phyloP scores from a whole-genome alignment of 2,888 invertebrate species.

The Chrysina gloriosa region DNA sequence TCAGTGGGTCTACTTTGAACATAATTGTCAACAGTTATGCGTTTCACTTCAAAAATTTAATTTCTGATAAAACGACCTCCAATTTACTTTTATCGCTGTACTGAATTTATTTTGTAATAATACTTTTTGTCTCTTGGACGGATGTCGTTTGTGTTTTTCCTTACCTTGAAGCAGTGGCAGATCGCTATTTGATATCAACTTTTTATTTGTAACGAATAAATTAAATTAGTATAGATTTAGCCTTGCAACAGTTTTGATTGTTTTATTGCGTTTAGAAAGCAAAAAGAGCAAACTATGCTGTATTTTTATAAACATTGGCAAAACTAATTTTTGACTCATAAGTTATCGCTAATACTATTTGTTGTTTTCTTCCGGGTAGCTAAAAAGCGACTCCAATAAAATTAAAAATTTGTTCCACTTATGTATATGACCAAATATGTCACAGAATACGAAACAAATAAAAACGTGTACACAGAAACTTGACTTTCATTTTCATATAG shows the following conservation, averaged over 20 bases:
- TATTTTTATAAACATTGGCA: too few relatives aligned
- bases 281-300: too few relatives aligned
- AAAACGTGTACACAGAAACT: not conserved
- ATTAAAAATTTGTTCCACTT: constrained; percentile 1
- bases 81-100: too few relatives aligned
- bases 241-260: too few relatives aligned
- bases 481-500: constrained; percentile 1
- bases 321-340: not conserved
- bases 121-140: too few relatives aligned
- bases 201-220: not conserved
- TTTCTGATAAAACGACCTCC: too few relatives aligned
- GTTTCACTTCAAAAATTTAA: too few relatives aligned
- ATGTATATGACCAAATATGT: not conserved
- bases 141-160: not conserved
- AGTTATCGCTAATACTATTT: not conserved
- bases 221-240: too few relatives aligned
- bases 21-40: too few relatives aligned
- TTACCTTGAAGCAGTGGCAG: not conserved
- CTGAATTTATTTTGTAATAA: too few relatives aligned
- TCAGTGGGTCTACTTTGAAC: too few relatives aligned
- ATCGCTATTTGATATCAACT: not conserved
- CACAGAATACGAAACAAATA: not conserved
- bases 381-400: not conserved
- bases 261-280: not conserved
- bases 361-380: constrained; percentile 2